Evolutionary conservation across 2,888 invertebrate genomes (phyloP), one percentile per base, ranked within the genome.

Genomic region (Lithophane ornitopus): DNA sequence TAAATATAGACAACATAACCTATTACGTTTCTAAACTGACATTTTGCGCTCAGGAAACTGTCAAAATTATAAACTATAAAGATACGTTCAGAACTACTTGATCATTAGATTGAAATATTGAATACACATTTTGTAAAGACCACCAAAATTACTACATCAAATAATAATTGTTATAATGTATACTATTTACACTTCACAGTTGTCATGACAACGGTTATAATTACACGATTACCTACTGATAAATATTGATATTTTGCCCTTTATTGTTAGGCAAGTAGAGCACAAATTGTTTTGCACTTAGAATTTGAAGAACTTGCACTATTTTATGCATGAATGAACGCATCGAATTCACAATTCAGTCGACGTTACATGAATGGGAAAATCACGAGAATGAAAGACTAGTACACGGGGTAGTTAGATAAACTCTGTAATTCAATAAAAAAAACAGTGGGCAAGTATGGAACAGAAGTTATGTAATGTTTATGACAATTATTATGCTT

Each of bases 1-100:
- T 93, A 94, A 94, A 93, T 93, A 92, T 89, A 93, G 91, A 90
- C 91, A 95, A 93, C 93, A 92, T 96, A 96, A 96, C 96, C 96
- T 95, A 87, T 68, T 93, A 90, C 87, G 90, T 89, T 87, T 85
- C 81, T 75, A 84, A 84, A 85, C 74, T 94, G 94, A 92, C 95
- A 94, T 94, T 88, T 87, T 85, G 82, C 85, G 63, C 74, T 85
- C 72, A 58, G 82, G 80, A 87, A 89, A 87, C 89, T 91, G 92
- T 87, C 87, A 87, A 89, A 86, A 80, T 78, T 76, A 80, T 66
- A 89, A 86, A 80, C 77, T 76, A 80, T 66, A 75, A 58, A 78
- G 84, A 78, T 67, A 82, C 84, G 84, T 84, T 87, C 88, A 75
- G 71, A 85, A 78, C 70, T 62, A 52, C 28, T 56, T 69, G 34